Evolutionary conservation across 2,113 vertebrate genomes (phyloP), one percentile per base, ranked within the genome.

Genomic region (Colistium nudipinnis): DNA sequence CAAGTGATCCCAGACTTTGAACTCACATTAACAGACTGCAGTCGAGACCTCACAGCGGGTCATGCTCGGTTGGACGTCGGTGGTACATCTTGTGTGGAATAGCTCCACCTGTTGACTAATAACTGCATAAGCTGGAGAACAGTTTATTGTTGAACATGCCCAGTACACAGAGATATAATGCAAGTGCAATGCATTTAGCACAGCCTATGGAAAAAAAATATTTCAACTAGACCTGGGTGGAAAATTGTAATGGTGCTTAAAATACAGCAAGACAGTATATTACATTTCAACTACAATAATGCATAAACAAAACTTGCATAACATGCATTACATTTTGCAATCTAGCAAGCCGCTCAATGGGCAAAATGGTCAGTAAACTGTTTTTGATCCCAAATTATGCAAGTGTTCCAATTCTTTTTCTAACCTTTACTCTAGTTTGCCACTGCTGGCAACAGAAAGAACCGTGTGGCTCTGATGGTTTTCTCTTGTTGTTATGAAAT

Each of bases 61-160:
- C 82, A 56, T 19, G 62, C 30, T 49, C 62, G 59, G 43, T 38
- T 65, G 39, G 30, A 22, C 0, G 35, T 64, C 41, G 74, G 10
- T 22, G 63, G 47, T 49, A 19, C 7, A 86, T 83, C 72, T 71
- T 10, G n/a, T 80, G 82, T 82, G 64, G 38, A 85, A 82, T 17
- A 88, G 87, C 88, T 66, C 88, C 89, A 80, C 85, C 88, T 88
- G 74, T 80, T 88, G 89, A 81, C 80, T 27, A 28, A 54, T 31
- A 27, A 16, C 28, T 49, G 55, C 44, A 81, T 36, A 64, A n/a
- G 28, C 66, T 49, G 31, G 10, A 59, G 47, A 59, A 8, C 7
- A 6, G 33, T 56, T 31, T 28, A 3, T 43, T 44, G 19, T 4
- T 47, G 11, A 44, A 36, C 20, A 35, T 14, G 1, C 5, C n/a